A percentile compares a stretch with the other conserved stretches of the same genome.
These are phyloP conservation scores for Picathartes gymnocephalus DNA, from an alignment of 2,113 vertebrate species.

Conservation along the genomic window DNA sequence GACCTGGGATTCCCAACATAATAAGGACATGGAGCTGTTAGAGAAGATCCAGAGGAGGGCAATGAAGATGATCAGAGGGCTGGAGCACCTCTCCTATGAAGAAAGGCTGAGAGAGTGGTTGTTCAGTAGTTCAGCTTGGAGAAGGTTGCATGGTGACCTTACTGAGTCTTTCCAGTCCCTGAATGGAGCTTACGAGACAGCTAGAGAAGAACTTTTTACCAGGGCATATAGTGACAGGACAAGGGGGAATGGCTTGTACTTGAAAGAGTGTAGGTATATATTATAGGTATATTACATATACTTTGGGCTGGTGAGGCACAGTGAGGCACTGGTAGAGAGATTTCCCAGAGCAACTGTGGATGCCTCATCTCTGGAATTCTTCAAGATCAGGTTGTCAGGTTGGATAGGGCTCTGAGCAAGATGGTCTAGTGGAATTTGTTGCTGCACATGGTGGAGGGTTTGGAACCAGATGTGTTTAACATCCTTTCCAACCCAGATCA, in stretches of 20 bases:
- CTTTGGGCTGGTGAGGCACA: not conserved
- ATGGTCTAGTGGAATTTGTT: not conserved
- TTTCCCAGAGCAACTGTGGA: not conserved
- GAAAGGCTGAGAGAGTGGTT: not conserved
- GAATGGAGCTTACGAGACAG: not conserved
- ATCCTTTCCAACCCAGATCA: not conserved
- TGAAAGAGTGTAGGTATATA: not conserved
- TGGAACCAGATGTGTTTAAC: not conserved
- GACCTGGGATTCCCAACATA: not conserved
- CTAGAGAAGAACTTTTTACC: not conserved
- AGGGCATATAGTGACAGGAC: not conserved
- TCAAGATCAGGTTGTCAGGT: not conserved
- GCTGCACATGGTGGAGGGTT: not conserved
- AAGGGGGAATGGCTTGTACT: not conserved
- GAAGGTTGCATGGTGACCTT: not conserved
- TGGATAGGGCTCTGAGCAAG: not conserved
- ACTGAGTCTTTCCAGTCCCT: not conserved
- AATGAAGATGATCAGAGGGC: not conserved
- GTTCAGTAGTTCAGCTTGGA: not conserved
- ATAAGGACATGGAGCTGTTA: not conserved
- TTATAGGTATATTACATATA: not conserved
- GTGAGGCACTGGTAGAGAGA: not conserved
- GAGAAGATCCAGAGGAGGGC: not conserved
- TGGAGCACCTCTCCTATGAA: not conserved
- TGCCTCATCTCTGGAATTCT: not conserved